Conservation (phyloP, 1,140 invertebrate species). For the Proales similis region DNA sequence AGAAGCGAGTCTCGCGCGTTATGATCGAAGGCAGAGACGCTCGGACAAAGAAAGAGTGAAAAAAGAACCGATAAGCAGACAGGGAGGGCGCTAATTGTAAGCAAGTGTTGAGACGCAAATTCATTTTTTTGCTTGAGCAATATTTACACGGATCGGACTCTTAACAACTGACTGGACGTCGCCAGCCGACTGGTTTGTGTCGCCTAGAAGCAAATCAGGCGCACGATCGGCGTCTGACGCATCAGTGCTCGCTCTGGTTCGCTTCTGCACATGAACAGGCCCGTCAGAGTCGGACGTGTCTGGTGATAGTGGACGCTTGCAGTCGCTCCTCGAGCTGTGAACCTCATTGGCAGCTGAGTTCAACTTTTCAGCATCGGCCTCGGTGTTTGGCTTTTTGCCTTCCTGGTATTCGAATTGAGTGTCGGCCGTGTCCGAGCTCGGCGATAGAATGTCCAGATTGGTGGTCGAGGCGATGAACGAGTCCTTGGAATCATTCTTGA, state of each 20-base stretch:
- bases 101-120: too few species aligned
- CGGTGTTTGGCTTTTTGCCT: not conserved
- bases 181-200: slow-evolving; percentile 4
- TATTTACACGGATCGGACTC: slow-evolving; percentile 36
- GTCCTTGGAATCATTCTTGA: slow-evolving; percentile 19
- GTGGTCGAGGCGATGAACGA: not conserved
- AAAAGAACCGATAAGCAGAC: too few species aligned
- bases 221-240: not conserved
- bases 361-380: slow-evolving; percentile 5
- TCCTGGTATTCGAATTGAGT: slow-evolving; percentile 4
- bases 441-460: slow-evolving; percentile 21
- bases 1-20: too few species aligned
- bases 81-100: too few species aligned
- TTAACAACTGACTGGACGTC: slow-evolving; percentile 8
- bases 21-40: too few species aligned
- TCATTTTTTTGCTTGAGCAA: too few species aligned
- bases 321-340: not conserved
- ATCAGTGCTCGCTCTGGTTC: slow-evolving; percentile 17
- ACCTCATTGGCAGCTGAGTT: not conserved
- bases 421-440: slow-evolving; percentile 30
- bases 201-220: slow-evolving; percentile 1
- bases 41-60: too few species aligned
- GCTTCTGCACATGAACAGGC: too few species aligned
- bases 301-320: slow-evolving; percentile 18
- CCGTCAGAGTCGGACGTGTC: not conserved